Base-by-base conservation (phyloP, 2,888 invertebrate species). In the Odontocolon sp. region DNA sequence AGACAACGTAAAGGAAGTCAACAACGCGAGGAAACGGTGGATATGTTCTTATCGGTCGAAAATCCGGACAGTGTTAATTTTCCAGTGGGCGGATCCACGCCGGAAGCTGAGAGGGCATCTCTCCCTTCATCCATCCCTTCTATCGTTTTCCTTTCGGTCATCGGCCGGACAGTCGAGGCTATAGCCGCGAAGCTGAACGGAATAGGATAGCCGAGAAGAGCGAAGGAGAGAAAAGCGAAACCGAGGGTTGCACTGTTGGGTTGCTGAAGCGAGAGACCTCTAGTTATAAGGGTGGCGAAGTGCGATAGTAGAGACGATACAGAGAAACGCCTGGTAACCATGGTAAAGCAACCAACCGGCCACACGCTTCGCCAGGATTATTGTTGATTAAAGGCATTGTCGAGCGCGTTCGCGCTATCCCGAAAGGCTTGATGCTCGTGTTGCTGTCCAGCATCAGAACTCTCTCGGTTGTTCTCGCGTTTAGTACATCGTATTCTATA, bases 301-400 rank as follows among this genome's bases (percentile, higher is more conserved):
- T 66, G 54, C 67, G 63, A 78, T 72, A 75, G 74, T 67, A 59
- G 33, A 36, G 23, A 16, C 16, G n/a, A 67, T 61, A 38, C 40
- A 66, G 26, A 56, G 45, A 45, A 26, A 42, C 28, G 16, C 67
- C 21, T 18, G 42, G n/a, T 31, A 38, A 18, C 16, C 8, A 42
- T 36, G 33, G 50, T 64, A 16, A 47, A 47, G 36, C 61, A 67
- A 66, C 64, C 54, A 56, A 67, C 61, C 42, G 67, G 69, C 54
- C 54, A 63, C 59, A 70, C 68, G 75, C 73, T 67, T 70, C 68
- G 78, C 73, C 72, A 80, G 83, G 87, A 87, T 87, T 88, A 87
- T 88, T 87, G 86, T 88, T 88, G 88, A 88, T 88, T 87, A 87
- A 88, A 87, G 87, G 85, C 85, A 86, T 88, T 88, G 87, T 87